These are phyloP conservation scores for Notiomystis cincta DNA, from an alignment of 2,113 vertebrate genomes.

Conservation along the genomic window DNA sequence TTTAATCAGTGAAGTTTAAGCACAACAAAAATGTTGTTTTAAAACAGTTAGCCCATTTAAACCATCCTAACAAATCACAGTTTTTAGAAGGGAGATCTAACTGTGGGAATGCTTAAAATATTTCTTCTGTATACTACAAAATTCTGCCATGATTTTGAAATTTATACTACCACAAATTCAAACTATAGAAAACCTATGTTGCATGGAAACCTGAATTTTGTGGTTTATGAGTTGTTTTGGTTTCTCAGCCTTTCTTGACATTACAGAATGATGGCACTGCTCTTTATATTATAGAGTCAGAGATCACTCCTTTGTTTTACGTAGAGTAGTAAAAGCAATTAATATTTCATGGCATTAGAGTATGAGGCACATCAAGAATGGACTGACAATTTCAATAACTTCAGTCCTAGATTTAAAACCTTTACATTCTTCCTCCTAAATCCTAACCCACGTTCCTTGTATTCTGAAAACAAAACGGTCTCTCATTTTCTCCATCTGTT, in stretches of 20 bases:
- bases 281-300: not conserved
- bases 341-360: not conserved
- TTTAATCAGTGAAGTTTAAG: not conserved
- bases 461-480: not conserved
- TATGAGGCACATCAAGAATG: not conserved
- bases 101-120: not conserved
- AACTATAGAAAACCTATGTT: not conserved
- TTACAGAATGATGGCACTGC: not conserved
- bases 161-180: not conserved
- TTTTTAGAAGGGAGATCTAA: not conserved
- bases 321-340: not conserved
- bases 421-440: not conserved
- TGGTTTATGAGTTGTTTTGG: not conserved
- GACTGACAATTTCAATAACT: not conserved
- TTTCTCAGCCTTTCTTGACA: not conserved
- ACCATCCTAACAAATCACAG: not conserved
- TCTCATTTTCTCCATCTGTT: not conserved
- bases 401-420: not conserved
- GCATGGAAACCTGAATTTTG: not conserved
- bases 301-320: not conserved
- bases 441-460: not conserved
- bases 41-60: not conserved
- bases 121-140: not conserved
- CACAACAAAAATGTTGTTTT: not conserved
- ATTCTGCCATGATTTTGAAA: not conserved